Percentiles rank a stretch among this genome's conserved stretches.
Evolutionary conservation across 2,888 invertebrate species (phyloP).

Genomic region (Brachynemurus nebulosus): DNA sequence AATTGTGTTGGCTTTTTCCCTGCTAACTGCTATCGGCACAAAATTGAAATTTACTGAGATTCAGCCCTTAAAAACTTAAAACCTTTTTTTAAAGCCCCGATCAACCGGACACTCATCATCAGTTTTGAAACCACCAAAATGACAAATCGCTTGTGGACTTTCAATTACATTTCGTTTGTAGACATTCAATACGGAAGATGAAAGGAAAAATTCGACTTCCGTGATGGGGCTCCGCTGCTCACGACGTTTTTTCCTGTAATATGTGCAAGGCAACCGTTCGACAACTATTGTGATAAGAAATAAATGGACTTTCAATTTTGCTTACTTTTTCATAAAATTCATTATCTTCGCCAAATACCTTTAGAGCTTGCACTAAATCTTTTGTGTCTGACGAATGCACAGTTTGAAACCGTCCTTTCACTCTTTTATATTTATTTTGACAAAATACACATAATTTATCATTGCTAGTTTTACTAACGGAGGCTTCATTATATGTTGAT

Average conservation of each 20-base stretch:
- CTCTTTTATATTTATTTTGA: slow-evolving; percentile 11
- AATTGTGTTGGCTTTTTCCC: no score
- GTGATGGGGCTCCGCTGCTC: no score
- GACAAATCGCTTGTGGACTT: no score
- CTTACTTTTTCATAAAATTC: slow-evolving; percentile 13
- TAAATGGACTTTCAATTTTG: slow-evolving; percentile 2
- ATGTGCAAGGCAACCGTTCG: slow-evolving; percentile 11
- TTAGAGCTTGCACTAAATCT: slow-evolving; percentile 11
- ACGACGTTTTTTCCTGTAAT: slow-evolving; percentile 10
- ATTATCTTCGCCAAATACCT: slow-evolving; percentile 12
- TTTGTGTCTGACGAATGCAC: slow-evolving; percentile 10
- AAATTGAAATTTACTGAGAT: no score
- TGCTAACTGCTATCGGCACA: no score
- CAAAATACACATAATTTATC: slow-evolving; percentile 11
- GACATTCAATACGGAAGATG: no score
- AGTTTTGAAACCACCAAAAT: no score
- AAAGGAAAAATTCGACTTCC: no score
- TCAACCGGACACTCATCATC: no score
- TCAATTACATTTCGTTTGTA: no score
- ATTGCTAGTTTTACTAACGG: slow-evolving; percentile 12
- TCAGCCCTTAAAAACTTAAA: no score
- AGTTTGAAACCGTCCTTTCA: not conserved
- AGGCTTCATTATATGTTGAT: slow-evolving; percentile 11
- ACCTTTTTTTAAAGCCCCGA: no score
- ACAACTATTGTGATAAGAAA: slow-evolving; percentile 11